Conservation (phyloP, 92 coral and sea anemone species). For the Scolanthus callimorphus region DNA sequence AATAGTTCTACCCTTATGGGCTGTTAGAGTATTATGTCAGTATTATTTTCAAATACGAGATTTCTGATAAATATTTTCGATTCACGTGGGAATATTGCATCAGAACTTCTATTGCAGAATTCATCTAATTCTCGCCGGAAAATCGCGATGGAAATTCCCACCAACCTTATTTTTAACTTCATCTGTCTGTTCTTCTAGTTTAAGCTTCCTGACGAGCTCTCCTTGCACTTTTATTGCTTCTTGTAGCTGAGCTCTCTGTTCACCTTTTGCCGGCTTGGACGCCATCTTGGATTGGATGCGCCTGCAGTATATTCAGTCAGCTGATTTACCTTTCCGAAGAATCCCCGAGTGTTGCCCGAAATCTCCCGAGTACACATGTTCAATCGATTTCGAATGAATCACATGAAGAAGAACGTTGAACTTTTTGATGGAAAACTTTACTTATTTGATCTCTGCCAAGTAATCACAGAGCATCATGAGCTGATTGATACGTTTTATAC, state of each 20-base stretch:
- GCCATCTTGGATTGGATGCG: constrained; percentile 65
- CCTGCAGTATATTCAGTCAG: constrained; percentile 20
- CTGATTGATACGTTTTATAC: too few species aligned
- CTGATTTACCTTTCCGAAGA: constrained; percentile 8
- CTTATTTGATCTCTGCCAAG: too few species aligned
- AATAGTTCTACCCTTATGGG: too few species aligned
- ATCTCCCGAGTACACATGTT: background rate
- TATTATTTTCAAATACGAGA: too few species aligned
- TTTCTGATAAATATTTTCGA: too few species aligned
- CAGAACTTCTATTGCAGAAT: constrained; percentile 15
- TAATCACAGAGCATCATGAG: too few species aligned
- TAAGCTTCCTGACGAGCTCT: constrained; percentile 68
- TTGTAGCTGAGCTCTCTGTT: constrained; percentile 66
- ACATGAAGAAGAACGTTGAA: too few species aligned
- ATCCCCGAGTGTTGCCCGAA: background rate
- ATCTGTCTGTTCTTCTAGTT: constrained; percentile 86
- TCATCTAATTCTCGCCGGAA: background rate
- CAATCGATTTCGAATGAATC: too few species aligned
- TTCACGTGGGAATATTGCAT: background rate
- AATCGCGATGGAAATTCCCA: background rate
- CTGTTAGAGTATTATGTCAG: too few species aligned
- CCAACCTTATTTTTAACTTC: constrained; percentile 90
- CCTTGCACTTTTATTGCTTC: constrained; percentile 76
- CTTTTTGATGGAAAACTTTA: too few species aligned
- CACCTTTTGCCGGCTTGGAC: constrained; percentile 23